Evolutionary conservation across 2,888 invertebrate species (phyloP).

Genomic region (Drosophila algonquin): DNA sequence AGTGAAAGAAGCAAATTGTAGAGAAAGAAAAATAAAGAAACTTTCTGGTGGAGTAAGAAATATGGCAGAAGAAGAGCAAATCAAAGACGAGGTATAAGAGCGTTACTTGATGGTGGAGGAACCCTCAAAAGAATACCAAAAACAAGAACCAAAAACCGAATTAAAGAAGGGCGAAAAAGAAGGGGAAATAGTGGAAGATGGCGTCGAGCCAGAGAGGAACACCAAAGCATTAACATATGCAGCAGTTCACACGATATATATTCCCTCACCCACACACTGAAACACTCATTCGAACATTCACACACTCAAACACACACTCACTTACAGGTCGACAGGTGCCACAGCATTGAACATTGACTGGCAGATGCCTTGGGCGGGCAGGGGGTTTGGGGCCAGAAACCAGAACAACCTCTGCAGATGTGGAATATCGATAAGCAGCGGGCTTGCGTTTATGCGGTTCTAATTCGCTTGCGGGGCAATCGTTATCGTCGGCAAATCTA

Average conservation of each 20-base stretch:
- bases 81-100: slow-evolving; percentile 25
- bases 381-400: slow-evolving; percentile 1
- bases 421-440: slow-evolving; percentile 16
- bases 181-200: slow-evolving; percentile 56
- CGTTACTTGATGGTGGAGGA: slow-evolving; percentile 14
- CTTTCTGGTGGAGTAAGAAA: not conserved
- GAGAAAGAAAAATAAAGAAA: slow-evolving; percentile 11
- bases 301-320: slow-evolving; percentile 19
- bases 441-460: slow-evolving; percentile 38
- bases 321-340: slow-evolving; percentile 68
- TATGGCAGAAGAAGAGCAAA: slow-evolving; percentile 45
- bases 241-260: slow-evolving; percentile 77
- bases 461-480: slow-evolving; percentile 59
- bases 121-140: not conserved
- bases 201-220: slow-evolving; percentile 48
- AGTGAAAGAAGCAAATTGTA: slow-evolving; percentile 14
- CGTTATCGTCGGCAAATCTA: slow-evolving; percentile 50
- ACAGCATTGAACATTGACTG: slow-evolving; percentile 71
- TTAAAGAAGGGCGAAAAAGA: slow-evolving; percentile 21
- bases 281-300: slow-evolving; percentile 17
- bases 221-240: slow-evolving; percentile 73
- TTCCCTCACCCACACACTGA: slow-evolving; percentile 29
- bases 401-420: slow-evolving; percentile 33
- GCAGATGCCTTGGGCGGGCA: slow-evolving; percentile 45
- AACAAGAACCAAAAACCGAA: slow-evolving; percentile 13